Conservation (phyloP, 2,888 invertebrate genomes). For the Listrodromus nycthemerus region DNA sequence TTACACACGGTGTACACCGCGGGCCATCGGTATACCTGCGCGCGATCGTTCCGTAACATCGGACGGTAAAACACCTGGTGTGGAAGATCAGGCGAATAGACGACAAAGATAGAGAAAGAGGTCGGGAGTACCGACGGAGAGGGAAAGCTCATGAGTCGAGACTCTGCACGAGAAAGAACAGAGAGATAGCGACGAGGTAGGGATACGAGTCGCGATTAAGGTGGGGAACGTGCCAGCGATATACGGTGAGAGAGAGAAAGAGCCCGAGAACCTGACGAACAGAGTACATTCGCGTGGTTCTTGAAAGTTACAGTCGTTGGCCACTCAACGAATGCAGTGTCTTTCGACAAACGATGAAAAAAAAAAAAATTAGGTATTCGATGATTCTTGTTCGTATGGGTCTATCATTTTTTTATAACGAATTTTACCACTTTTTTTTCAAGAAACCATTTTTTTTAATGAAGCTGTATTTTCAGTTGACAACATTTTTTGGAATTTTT, state of each 20-base stretch:
- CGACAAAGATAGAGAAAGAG: constrained; percentile 19
- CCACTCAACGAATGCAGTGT: neutral
- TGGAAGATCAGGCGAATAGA: constrained; percentile 4
- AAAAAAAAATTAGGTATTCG: neutral
- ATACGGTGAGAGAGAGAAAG: constrained; percentile 39
- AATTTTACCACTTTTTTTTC: neutral
- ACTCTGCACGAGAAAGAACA: constrained; percentile 19
- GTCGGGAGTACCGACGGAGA: constrained; percentile 5
- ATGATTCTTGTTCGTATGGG: neutral
- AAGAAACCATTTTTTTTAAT: neutral
- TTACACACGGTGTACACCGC: constrained; percentile 10
- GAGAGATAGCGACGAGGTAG: constrained; percentile 1
- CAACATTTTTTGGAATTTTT: too few relatives aligned
- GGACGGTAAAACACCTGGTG: constrained; percentile 4
- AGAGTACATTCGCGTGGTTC: constrained; percentile 1
- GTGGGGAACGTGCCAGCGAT: constrained; percentile 20
- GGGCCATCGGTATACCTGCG: constrained; percentile 1
- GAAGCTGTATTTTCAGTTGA: neutral
- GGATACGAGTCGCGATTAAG: constrained; percentile 16
- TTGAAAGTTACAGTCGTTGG: neutral
- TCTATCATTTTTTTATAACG: neutral
- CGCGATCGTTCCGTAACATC: constrained; percentile 8
- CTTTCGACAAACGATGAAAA: neutral
- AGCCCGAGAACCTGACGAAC: constrained; percentile 20
- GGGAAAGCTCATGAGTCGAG: neutral